Evolutionary conservation across 23 tunicate genomes (phyloP), one percentile per base, ranked within the genome.

Genomic region (Phallusia fumigata): DNA sequence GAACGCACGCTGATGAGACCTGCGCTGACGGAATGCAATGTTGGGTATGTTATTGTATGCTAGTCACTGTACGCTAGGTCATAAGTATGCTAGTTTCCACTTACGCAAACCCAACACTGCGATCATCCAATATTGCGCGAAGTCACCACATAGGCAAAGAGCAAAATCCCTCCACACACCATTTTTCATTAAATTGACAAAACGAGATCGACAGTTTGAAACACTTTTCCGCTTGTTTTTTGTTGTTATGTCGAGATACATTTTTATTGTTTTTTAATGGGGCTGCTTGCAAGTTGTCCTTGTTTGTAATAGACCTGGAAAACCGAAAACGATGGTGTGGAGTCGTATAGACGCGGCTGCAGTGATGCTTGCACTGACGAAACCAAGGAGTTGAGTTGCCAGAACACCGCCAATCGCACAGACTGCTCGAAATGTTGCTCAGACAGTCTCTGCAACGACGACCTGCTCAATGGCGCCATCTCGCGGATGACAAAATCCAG

Each of bases 311-410:
- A 88, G 93, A 88, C 82, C 21, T 83, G 87, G 93, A 83, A 65
- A 34, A 45, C 78, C 15, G 93, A 88, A 52, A 84, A 83, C n/a
- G 83, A 77, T 72, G 93, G 69, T 15, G 88, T 74, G 47, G 76
- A 32, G 19, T 65, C 72, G 13, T 88, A 88, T 52, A 18, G 75
- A 0, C 80, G 93, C 28, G 80, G 75, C 31, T 88, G 93, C 40
- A 84, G 84, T 19, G 93, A 78, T 1, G 51, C 72, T 33, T 88
- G 93, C 35, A 83, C 93, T 0, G 93, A 88, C 36, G 93, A 88
- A 45, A 51, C 76, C 24, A 83, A 53, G 65, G 88, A 88, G 52
- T 30, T 83, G 73, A 87, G 79, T 72, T 88, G 93, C 53, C 52
- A 79, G 45, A 45, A 73, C 26, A 44, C 79, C 35, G 69, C 73